Base-by-base conservation (phyloP, 1,140 invertebrate species). In the Dinothrombium tinctorium region DNA sequence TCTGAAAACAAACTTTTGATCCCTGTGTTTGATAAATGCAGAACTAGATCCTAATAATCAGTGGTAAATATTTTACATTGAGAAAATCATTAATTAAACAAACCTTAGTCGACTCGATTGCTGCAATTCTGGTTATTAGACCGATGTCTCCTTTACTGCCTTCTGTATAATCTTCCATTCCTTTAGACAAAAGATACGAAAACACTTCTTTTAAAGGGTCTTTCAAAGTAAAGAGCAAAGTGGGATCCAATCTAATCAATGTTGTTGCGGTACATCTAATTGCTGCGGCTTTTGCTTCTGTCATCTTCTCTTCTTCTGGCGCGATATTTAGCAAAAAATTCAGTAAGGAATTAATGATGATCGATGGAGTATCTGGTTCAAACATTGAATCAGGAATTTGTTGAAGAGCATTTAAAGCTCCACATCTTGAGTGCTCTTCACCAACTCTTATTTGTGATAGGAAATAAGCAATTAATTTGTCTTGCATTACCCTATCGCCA, bases 111-210 rank as follows among this genome's bases (percentile, higher is more conserved):
- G 39, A 20, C 19, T 20, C 22, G 4, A 40, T 21, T n/a, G 39
- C 17, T 21, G 26, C 26, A 7, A 40, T 31, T 19, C 39, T 14
- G 7, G 32, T 29, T 8, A 17, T 4, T 21, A 23, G 12, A 15
- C 39, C 39, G 12, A 31, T 20, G 22, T 40, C 39, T 32, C 28
- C 28, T 32, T 31, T 40, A 19, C 17, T 31, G 7, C 20, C 32
- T 11, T 17, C 23, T 2, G 39, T 40, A 31, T 40, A 40, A 31
- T 40, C 39, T 31, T 40, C 28, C 11, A 40, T 21, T 12, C 15
- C 39, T 11, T 17, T 20, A 11, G 11, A 14, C 15, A 32, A 33
- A 32, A 7, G 14, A 15, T 31, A 15, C 12, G 20, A 4, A 19
- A 40, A 29, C 14, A 14, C 17, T 38, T 15, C 4, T 6, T 26